Evolutionary conservation across 2,113 vertebrate genomes (phyloP).

Genomic region (Paedocypris sp.): DNA sequence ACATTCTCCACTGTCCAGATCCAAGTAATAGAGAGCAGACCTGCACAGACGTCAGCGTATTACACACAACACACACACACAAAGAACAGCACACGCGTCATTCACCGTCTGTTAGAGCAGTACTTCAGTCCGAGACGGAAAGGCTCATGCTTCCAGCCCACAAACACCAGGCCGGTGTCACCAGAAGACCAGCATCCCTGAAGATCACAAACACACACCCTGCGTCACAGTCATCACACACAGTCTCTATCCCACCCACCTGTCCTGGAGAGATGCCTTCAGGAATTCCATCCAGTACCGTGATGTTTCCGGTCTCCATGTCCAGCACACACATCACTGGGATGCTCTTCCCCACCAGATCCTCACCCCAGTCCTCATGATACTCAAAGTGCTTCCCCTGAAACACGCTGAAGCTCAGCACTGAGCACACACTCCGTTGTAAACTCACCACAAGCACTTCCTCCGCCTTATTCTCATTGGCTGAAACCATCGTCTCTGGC

Average conservation of each 20-base stretch:
- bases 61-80: too few relatives aligned
- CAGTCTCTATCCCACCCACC: slow-evolving; percentile 38
- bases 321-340: slow-evolving; percentile 81
- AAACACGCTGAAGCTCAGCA: too few relatives aligned
- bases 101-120: slow-evolving; percentile 82
- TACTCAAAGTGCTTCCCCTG: slow-evolving; percentile 77
- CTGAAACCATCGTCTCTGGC: slow-evolving; percentile 43
- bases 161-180: slow-evolving; percentile 79
- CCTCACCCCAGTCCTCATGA: slow-evolving; percentile 85
- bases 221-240: too few relatives aligned
- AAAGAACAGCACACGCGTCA: too few relatives aligned
- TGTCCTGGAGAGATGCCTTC: slow-evolving; percentile 83
- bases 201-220: too few relatives aligned
- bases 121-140: slow-evolving; percentile 76
- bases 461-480: slow-evolving; percentile 59
- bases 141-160: slow-evolving; percentile 85
- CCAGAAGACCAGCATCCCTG: slow-evolving; percentile 89
- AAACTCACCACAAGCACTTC: slow-evolving; percentile 42
- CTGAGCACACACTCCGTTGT: too few relatives aligned
- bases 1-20: slow-evolving; percentile 71
- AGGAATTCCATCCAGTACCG: slow-evolving; percentile 76
- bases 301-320: slow-evolving; percentile 71
- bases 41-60: too few relatives aligned
- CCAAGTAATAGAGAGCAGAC: slow-evolving; percentile 80
- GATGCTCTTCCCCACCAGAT: slow-evolving; percentile 62